A percentile compares a stretch with the other conserved stretches of the same genome.
phyloP scores from a whole-genome alignment of 2,888 invertebrate genomes.

The Physocephala rufipes region DNA sequence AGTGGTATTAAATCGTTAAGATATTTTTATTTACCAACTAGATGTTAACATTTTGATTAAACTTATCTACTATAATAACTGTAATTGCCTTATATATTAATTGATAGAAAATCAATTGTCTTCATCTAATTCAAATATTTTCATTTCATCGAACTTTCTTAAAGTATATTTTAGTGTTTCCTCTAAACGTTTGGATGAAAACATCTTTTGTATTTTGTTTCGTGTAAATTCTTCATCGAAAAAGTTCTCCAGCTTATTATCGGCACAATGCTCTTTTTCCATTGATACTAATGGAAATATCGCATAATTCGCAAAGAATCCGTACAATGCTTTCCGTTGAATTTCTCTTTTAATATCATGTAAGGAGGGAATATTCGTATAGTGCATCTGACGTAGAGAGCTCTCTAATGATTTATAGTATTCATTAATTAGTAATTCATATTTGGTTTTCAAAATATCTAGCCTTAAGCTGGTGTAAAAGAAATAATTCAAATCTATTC shows the following conservation, averaged over 20 bases:
- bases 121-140: slow-evolving; percentile 44
- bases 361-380: slow-evolving; percentile 51
- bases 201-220: slow-evolving; percentile 52
- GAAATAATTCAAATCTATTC: slow-evolving; percentile 64
- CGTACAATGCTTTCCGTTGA: slow-evolving; percentile 51
- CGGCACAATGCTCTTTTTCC: slow-evolving; percentile 52
- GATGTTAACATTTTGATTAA: not conserved
- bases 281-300: slow-evolving; percentile 56
- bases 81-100: too few species aligned
- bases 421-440: slow-evolving; percentile 52
- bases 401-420: slow-evolving; percentile 54
- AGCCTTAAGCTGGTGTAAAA: slow-evolving; percentile 57
- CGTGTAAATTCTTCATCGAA: slow-evolving; percentile 51
- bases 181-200: slow-evolving; percentile 51
- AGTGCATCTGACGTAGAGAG: slow-evolving; percentile 48
- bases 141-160: slow-evolving; percentile 56
- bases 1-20: not conserved
- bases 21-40: not conserved
- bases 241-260: slow-evolving; percentile 56
- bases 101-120: not conserved
- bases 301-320: slow-evolving; percentile 56
- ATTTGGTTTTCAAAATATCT: slow-evolving; percentile 53
- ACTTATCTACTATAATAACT: too few species aligned
- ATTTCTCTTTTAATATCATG: slow-evolving; percentile 54
- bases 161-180: slow-evolving; percentile 55